Evolutionary conservation across 2,797 vertebrate species (phyloP).

Genomic region (Arnoldichthys spilopterus): DNA sequence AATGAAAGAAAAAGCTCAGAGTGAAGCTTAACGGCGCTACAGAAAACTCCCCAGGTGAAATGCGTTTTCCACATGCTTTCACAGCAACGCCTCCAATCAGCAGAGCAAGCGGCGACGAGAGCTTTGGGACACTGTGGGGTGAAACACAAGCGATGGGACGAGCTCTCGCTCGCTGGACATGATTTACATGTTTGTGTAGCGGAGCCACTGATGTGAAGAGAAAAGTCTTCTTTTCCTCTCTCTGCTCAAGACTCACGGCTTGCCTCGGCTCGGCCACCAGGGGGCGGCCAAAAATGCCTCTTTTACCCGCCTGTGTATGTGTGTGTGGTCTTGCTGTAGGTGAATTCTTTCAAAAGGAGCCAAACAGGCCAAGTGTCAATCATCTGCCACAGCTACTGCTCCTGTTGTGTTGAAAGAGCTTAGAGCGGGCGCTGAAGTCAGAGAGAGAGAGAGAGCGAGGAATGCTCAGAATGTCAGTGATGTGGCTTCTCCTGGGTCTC

Average conservation of each 20-base stretch:
- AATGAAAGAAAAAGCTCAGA: background rate
- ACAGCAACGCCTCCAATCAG: conserved; percentile 19
- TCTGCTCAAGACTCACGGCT: background rate
- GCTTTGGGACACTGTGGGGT: background rate
- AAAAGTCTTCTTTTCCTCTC: conserved; percentile 17
- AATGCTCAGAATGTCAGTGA: conserved; percentile 67
- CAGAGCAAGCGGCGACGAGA: background rate
- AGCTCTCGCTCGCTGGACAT: conserved; percentile 1
- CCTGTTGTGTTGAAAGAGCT: conserved; percentile 57
- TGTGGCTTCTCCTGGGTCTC: conserved; percentile 62
- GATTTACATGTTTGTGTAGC: conserved; percentile 44
- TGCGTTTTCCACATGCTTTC: conserved; percentile 31
- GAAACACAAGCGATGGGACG: conserved; percentile 13
- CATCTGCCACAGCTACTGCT: conserved; percentile 38
- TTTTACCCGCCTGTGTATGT: background rate
- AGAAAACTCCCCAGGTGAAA: background rate
- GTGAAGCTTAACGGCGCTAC: conserved; percentile 1
- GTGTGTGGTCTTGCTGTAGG: conserved; percentile 4
- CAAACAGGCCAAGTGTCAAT: conserved; percentile 38
- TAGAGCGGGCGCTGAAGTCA: conserved; percentile 31
- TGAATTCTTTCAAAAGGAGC: background rate
- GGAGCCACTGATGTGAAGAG: conserved; percentile 39
- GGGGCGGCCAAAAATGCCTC: conserved; percentile 40
- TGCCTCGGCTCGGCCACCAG: conserved; percentile 32
- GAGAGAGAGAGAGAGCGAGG: conserved; percentile 56